Evolutionary conservation across 2,888 invertebrate species (phyloP).

Genomic region (Adineta ricciae): DNA sequence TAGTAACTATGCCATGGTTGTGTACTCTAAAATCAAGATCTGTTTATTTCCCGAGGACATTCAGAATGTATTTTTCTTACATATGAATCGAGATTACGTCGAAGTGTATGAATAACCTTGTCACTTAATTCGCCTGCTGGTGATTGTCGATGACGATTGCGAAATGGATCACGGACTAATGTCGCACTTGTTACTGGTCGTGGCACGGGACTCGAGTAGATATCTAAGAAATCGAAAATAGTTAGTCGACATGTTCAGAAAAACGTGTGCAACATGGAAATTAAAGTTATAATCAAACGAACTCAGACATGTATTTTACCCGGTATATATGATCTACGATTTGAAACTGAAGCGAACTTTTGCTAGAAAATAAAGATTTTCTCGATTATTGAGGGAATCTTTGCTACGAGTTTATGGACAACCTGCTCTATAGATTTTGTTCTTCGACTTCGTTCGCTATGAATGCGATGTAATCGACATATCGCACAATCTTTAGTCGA

Average conservation of each 20-base stretch:
- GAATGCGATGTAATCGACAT: conserved; percentile 3
- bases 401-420: background rate
- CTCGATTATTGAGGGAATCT: background rate
- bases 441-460: background rate
- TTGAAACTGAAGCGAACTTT: background rate
- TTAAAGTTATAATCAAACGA: background rate
- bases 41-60: no score
- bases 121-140: background rate
- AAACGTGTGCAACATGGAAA: background rate
- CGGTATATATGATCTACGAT: background rate
- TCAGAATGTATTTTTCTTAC: background rate
- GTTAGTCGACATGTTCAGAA: no score
- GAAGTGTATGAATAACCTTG: background rate
- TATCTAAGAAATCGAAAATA: background rate
- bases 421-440: conserved; percentile 2
- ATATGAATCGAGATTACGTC: conserved; percentile 5
- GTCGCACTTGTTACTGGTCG: background rate
- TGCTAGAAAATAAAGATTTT: background rate
- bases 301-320: background rate
- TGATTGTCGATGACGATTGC: background rate
- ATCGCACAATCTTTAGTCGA: background rate
- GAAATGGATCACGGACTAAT: background rate
- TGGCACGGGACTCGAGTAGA: background rate
- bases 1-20: background rate
- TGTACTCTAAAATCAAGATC: background rate